Evolutionary conservation across 2,888 invertebrate genomes (phyloP).

Genomic region (Dicycla oo): DNA sequence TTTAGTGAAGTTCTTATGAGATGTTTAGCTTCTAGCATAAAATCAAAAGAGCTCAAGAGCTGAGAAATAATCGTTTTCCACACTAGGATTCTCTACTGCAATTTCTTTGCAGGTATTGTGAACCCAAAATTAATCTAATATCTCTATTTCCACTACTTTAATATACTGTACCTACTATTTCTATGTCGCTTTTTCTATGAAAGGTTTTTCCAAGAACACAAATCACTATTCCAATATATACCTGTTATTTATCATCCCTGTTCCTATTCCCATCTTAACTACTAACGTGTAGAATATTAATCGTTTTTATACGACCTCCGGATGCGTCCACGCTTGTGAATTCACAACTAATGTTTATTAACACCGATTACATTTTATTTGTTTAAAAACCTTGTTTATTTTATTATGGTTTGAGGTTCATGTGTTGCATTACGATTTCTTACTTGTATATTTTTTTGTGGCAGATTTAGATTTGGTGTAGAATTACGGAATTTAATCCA

Average conservation of each 20-base stretch:
- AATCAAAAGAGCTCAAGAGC: background rate
- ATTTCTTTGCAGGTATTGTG: too few species aligned
- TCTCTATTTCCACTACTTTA: too few species aligned
- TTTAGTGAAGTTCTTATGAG: background rate
- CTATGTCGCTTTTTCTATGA: background rate
- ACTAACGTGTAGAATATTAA: slow-evolving; percentile 63
- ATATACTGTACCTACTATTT: too few species aligned
- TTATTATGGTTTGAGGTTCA: slow-evolving; percentile 46
- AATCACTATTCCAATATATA: background rate
- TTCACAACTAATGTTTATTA: slow-evolving; percentile 68
- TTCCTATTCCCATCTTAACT: slow-evolving; percentile 28
- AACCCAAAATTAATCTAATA: background rate
- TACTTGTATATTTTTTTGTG: slow-evolving; percentile 35
- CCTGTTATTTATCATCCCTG: slow-evolving; percentile 21
- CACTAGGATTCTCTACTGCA: background rate
- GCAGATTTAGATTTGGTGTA: slow-evolving; percentile 32
- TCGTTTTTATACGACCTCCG: slow-evolving; percentile 65
- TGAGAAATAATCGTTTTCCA: background rate
- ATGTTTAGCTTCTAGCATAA: too few species aligned
- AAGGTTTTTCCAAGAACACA: background rate
- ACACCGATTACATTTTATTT: slow-evolving; percentile 64
- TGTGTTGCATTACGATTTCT: slow-evolving; percentile 40
- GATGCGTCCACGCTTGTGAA: slow-evolving; percentile 61
- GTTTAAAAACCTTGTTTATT: slow-evolving; percentile 61
- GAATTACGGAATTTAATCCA: background rate